Base-by-base conservation (phyloP, 1,140 invertebrate genomes). In the Tetranychus cinnabarinus region DNA sequence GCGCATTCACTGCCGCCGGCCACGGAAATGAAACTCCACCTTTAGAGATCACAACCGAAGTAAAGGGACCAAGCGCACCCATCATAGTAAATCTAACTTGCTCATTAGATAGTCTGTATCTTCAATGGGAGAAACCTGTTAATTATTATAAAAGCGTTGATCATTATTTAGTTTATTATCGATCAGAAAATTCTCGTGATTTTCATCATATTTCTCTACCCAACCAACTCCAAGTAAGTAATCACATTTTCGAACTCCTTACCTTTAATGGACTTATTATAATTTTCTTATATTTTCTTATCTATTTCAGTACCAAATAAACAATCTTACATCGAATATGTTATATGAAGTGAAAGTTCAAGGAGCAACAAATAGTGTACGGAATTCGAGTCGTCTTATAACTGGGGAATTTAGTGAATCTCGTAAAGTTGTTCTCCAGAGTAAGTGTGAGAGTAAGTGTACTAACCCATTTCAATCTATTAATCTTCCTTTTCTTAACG, bases 61-160 rank as follows among this genome's bases (percentile, higher is more conserved):
- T 90, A 42, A 77, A 76, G 56, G 67, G 66, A 3, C 87, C 88
- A 7, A 82, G 79, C 64, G 76, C 85, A 3, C 87, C 88, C 1
- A 71, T 77, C 62, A 82, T 90, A 68, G 71, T 84, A 23, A 88
- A 89, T 71, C 71, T 88, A 23, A 85, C 84, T 12, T 91, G 88
- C 70, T 75, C 82, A 63, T 34, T 63, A 35, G 82, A 85, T 64
- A 80, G 82, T 15, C 76, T 89, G 12, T 84, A 79, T 69, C 72
- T 90, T 34, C 81, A 86, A 65, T 90, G 86, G 86, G 77, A 81
- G 57, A 76, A 82, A 65, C 86, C 86, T 1, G 72, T 76, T 36
- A 76, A 77, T 62, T 85, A 79, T 69, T 82, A 81, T 71, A 81
- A 67, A 5, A 64, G 65, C 12, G 78, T 88, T 62, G 84, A 88